Base-by-base conservation (phyloP, 2,113 vertebrate species). In the Oryzias celebensis region DNA sequence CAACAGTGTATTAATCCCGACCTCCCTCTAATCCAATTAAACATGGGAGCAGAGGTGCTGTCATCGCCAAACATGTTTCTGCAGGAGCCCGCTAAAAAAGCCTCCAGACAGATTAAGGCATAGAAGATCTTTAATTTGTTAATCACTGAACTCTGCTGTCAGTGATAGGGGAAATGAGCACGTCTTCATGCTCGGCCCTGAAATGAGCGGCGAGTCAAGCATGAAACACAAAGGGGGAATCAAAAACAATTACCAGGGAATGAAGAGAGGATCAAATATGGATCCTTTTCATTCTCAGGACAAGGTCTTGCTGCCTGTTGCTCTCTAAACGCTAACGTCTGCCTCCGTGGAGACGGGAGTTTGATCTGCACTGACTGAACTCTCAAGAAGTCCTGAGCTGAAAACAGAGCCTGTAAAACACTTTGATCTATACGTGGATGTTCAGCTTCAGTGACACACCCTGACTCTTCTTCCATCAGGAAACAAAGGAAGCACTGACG, bases 1-100 rank as follows among this genome's bases (percentile, higher is more conserved):
- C 58, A 46, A 68, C 55, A 74, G 60, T 28, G 66, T 36, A 85
- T 85, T 82, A 70, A 79, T 84, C 75, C 77, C 44, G 72, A 85
- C 80, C 75, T 60, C 75, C 55, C 73, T 88, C 85, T 86, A 87
- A 88, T 88, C 87, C 81, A 89, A 90, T 90, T 89, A 89, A 85
- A 83, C 24, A 28, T 18, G 45, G 72, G 60, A 80, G 83, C 68
- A 61, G 79, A 88, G 77, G 71, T 71, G 71, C 85, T 89, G 87
- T 88, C 87, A 85, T 62, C 66, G 81, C 78, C 76, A 77, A 87
- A 83, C 85, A 83, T 82, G 82, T 80, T 88, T 77, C 87, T 48
- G 62, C 49, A 14, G 60, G 50, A 73, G 67, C 53, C 55, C 46
- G 49, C 54, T 71, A 76, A 80, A 78, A 64, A 86, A 69, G 80